These are phyloP conservation scores for Malacoraja senta DNA, from an alignment of 2,797 vertebrate genomes.

Conservation along the genomic window DNA sequence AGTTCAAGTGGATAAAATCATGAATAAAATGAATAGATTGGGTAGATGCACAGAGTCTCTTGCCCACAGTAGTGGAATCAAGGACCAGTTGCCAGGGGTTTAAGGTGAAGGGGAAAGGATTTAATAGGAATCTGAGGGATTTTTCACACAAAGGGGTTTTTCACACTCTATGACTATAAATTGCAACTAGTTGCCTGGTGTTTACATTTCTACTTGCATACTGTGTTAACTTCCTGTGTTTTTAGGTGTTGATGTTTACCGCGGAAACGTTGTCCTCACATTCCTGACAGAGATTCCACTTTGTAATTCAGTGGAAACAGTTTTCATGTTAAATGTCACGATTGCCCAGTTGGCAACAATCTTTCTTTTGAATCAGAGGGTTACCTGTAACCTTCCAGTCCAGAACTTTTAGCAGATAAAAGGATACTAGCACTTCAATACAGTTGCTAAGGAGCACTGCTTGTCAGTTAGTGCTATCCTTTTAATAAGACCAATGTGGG, in stretches of 20 bases:
- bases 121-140: too few species aligned
- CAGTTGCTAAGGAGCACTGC: neutral
- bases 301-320: slow-evolving; percentile 1
- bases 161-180: neutral
- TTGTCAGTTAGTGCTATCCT: too few species aligned
- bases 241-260: neutral
- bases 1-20: too few species aligned
- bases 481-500: neutral
- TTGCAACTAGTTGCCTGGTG: neutral
- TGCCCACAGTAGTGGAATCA: too few species aligned
- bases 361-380: neutral
- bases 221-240: neutral
- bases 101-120: too few species aligned
- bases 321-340: neutral
- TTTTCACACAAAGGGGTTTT: too few species aligned
- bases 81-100: too few species aligned
- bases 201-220: neutral
- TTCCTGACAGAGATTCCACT: neutral
- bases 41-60: too few species aligned
- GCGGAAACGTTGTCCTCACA: neutral
- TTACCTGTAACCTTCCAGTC: neutral
- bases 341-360: neutral
- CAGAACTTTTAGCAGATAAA: neutral
- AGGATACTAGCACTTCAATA: neutral
- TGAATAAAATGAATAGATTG: too few species aligned